Evolutionary conservation across 2,888 invertebrate genomes (phyloP).

Genomic region (Heteromyza rotundicornis): DNA sequence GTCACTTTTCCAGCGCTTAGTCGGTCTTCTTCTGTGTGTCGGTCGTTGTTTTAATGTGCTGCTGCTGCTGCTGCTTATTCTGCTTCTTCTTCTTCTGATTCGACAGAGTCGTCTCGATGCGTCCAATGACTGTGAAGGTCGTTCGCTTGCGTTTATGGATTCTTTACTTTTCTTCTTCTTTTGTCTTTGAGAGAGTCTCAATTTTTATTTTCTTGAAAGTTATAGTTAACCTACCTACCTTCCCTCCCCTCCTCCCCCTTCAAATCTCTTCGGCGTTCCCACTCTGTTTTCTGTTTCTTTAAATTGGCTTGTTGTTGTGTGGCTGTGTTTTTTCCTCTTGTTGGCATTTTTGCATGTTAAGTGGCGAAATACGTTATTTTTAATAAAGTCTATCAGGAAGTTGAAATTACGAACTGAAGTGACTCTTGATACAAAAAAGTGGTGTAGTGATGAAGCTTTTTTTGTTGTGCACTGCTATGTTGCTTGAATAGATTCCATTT

Average conservation of each 20-base stretch:
- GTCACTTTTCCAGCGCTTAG: constrained; percentile 20
- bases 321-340: neutral
- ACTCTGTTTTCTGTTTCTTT: constrained; percentile 17
- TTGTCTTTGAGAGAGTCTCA: constrained; percentile 2
- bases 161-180: constrained; percentile 36
- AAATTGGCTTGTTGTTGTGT: neutral
- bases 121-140: constrained; percentile 58
- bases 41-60: neutral
- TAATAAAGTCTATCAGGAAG: constrained; percentile 25
- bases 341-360: constrained; percentile 22
- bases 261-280: constrained; percentile 12
- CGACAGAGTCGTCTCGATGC: constrained; percentile 20
- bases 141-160: constrained; percentile 51
- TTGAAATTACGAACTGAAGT: no score
- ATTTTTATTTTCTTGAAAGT: no score
- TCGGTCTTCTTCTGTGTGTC: neutral
- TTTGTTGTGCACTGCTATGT: no score
- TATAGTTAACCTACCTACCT: no score
- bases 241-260: neutral
- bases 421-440: no score
- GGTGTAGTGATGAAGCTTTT: no score
- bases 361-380: constrained; percentile 29
- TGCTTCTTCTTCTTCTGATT: constrained; percentile 3
- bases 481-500: no score
- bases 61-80: constrained; percentile 11